phyloP scores from a whole-genome alignment of 2,113 vertebrate species.

The Colaptes auratus region DNA sequence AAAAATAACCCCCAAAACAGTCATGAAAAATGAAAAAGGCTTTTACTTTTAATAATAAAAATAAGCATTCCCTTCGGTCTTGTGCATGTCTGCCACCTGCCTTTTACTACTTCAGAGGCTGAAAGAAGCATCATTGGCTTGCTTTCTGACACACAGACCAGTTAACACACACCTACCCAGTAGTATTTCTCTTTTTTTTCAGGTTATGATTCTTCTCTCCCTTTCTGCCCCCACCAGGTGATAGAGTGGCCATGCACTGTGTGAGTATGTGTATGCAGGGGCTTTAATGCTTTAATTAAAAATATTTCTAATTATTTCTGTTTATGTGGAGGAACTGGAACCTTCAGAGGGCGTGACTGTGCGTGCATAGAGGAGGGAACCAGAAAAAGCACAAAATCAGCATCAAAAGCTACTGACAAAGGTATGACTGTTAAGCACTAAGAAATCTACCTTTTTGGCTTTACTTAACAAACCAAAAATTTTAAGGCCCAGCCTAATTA shows the following conservation, averaged over 20 bases:
- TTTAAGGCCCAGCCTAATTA: background rate
- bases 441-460: background rate
- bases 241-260: background rate
- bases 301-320: background rate
- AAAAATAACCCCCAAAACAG: background rate
- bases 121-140: background rate
- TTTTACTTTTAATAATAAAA: background rate
- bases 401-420: background rate
- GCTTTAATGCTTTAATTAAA: background rate
- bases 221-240: background rate
- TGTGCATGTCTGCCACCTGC: background rate
- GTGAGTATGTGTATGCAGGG: background rate
- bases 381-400: background rate
- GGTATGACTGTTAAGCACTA: background rate
- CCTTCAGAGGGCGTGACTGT: rapidly evolving
- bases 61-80: background rate
- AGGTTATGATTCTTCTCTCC: background rate
- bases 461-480: background rate
- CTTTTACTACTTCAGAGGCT: background rate
- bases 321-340: background rate
- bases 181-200: background rate
- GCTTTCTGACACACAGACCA: background rate
- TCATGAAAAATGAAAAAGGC: background rate
- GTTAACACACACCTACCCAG: background rate
- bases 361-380: rapidly evolving